Evolutionary conservation across 2,888 invertebrate species (phyloP).

Genomic region (Andrena praecox): DNA sequence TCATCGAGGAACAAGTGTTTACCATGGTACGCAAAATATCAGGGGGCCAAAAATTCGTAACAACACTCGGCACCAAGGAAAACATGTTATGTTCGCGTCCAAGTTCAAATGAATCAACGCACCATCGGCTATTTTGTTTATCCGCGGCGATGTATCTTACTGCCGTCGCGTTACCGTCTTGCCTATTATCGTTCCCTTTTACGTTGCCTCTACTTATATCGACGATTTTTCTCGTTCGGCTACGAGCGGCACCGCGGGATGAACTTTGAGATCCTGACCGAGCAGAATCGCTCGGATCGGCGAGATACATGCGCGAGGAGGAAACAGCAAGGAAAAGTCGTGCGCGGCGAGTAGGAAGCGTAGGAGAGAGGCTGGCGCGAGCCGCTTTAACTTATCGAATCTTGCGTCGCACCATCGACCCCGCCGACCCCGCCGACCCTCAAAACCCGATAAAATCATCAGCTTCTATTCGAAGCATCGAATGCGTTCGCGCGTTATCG

Average conservation of each 20-base stretch:
- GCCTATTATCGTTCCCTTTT: constrained; percentile 26
- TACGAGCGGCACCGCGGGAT: not conserved
- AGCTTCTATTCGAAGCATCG: constrained; percentile 44
- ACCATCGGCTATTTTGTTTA: constrained; percentile 44
- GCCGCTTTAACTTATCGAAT: constrained; percentile 65
- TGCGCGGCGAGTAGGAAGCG: constrained; percentile 19
- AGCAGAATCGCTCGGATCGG: constrained; percentile 1
- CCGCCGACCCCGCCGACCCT: constrained; percentile 71
- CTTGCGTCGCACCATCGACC: constrained; percentile 70
- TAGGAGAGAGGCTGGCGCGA: constrained; percentile 23
- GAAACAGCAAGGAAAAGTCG: constrained; percentile 9
- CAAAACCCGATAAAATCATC: constrained; percentile 65
- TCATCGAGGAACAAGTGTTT: not conserved
- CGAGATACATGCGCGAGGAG: not conserved
- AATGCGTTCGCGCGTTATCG: constrained; percentile 60
- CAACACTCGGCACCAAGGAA: constrained; percentile 32
- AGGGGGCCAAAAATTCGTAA: constrained; percentile 11
- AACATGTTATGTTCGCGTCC: constrained; percentile 67
- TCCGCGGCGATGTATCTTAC: constrained; percentile 5
- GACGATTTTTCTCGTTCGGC: not conserved
- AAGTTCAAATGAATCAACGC: constrained; percentile 42
- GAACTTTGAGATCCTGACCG: constrained; percentile 33
- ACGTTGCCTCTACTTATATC: not conserved
- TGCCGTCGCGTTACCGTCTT: constrained; percentile 15
- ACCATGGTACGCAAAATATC: not conserved